Conservation (phyloP, 1,140 invertebrate species). For the Lucilia cuprina region DNA sequence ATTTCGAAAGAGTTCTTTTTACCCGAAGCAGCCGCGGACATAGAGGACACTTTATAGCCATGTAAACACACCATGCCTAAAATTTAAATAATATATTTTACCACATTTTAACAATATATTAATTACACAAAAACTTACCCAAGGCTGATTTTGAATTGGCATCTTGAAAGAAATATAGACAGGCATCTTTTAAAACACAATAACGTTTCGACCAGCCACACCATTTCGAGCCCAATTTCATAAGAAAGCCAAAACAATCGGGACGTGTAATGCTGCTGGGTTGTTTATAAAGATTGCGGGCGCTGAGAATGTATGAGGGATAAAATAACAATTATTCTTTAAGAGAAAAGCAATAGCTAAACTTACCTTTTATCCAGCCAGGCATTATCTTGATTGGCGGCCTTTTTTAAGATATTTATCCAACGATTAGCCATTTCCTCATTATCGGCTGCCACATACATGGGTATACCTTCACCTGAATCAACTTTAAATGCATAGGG, state of each 20-base stretch:
- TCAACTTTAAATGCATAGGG: conserved; percentile 75
- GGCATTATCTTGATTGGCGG: conserved; percentile 72
- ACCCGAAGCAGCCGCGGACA: conserved; percentile 72
- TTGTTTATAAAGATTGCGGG: conserved; percentile 73
- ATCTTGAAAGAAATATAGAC: conserved; percentile 92
- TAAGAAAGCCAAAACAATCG: conserved; percentile 90
- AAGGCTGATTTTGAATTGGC: conserved; percentile 84
- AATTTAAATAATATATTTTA: neutral
- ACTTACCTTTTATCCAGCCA: conserved; percentile 73
- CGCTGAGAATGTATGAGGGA: conserved; percentile 50
- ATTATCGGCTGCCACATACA: conserved; percentile 82
- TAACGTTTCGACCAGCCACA: conserved; percentile 90
- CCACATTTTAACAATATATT: neutral
- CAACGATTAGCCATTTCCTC: conserved; percentile 79
- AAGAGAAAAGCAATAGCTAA: neutral
- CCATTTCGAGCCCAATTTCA: conserved; percentile 79
- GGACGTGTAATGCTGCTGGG: conserved; percentile 77
- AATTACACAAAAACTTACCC: conserved; percentile 65
- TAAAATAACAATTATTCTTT: neutral
- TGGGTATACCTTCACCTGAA: conserved; percentile 77
- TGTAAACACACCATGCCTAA: conserved; percentile 90
- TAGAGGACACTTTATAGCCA: conserved; percentile 88
- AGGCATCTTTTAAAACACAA: conserved; percentile 94
- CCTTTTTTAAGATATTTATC: conserved; percentile 75
- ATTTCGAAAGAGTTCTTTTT: conserved; percentile 92